phyloP scores from a whole-genome alignment of 2,797 vertebrate genomes.

The Karalla daura region DNA sequence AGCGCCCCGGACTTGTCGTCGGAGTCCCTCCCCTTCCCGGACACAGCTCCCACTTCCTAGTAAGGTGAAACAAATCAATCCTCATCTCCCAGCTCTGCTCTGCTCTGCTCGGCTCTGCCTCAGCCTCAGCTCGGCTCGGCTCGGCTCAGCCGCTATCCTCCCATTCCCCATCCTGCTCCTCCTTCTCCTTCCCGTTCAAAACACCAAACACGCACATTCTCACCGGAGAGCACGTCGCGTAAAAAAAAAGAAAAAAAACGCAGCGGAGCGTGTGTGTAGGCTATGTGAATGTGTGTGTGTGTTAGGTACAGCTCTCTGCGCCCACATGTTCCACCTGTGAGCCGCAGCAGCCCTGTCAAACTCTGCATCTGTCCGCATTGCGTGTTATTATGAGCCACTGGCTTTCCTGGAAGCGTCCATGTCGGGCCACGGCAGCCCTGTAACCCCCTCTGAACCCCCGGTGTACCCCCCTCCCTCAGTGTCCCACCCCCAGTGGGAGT shows the following conservation, averaged over 20 bases:
- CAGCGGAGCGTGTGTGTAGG: no score
- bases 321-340: constrained; percentile 63
- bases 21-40: constrained; percentile 96
- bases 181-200: constrained; percentile 1
- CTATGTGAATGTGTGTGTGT: no score
- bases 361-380: neutral
- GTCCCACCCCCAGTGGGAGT: constrained; percentile 28
- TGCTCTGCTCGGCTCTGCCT: no score
- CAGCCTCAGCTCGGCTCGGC: no score
- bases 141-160: constrained; percentile 26
- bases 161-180: neutral
- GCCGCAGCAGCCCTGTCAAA: constrained; percentile 1
- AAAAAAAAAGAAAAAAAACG: no score
- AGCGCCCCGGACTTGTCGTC: constrained; percentile 62
- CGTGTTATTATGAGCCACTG: neutral
- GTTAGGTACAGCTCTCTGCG: no score
- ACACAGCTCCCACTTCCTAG: constrained; percentile 93
- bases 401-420: constrained; percentile 26
- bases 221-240: neutral
- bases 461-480: constrained; percentile 10
- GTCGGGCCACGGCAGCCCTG: neutral
- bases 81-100: constrained; percentile 81
- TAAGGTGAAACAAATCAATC: constrained; percentile 97
- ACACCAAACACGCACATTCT: neutral
- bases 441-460: neutral